These are phyloP conservation scores for Aurelia coerulea DNA, from an alignment of 30 jellyfish, hydroid and myxozoan species.

Conservation along the genomic window DNA sequence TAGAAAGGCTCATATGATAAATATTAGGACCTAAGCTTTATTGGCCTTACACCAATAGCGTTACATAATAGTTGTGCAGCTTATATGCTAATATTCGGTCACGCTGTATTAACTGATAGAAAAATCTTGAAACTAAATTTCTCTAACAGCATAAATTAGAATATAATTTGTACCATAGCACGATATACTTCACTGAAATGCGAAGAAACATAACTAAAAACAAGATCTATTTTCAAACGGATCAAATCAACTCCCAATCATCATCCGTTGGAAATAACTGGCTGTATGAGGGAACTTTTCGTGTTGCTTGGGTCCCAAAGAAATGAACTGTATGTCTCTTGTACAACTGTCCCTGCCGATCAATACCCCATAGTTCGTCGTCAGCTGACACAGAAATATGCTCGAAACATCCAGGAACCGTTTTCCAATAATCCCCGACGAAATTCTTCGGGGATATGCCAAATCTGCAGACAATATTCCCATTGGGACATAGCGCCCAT, in stretches of 20 bases:
- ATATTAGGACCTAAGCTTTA: too few relatives aligned
- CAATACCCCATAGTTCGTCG: constrained; percentile 99
- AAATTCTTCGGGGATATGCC: constrained; percentile 91
- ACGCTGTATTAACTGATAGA: too few relatives aligned
- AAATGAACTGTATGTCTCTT: constrained; percentile 88
- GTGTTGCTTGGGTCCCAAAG: constrained; percentile 84
- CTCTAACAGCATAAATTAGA: too few relatives aligned
- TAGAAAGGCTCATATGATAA: too few relatives aligned
- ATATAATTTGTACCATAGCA: too few relatives aligned
- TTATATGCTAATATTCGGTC: too few relatives aligned
- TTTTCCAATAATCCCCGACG: constrained; percentile 98
- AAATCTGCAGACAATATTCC: constrained; percentile 94
- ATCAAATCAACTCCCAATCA: constrained; percentile 96
- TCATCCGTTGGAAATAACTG: constrained; percentile 93
- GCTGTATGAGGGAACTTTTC: constrained; percentile 94
- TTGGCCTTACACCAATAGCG: too few relatives aligned
- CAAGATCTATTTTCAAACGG: background rate
- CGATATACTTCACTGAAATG: too few relatives aligned
- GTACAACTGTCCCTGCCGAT: constrained; percentile 95
- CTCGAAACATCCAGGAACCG: constrained; percentile 96
- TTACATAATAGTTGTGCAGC: too few relatives aligned
- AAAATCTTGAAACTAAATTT: too few relatives aligned
- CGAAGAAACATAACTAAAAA: too few relatives aligned
- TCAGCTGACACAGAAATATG: constrained; percentile 93
- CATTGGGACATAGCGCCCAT: constrained; percentile 98